Conservation (phyloP, 2,797 vertebrate genomes). For the Cercopithecus mitis region DNA sequence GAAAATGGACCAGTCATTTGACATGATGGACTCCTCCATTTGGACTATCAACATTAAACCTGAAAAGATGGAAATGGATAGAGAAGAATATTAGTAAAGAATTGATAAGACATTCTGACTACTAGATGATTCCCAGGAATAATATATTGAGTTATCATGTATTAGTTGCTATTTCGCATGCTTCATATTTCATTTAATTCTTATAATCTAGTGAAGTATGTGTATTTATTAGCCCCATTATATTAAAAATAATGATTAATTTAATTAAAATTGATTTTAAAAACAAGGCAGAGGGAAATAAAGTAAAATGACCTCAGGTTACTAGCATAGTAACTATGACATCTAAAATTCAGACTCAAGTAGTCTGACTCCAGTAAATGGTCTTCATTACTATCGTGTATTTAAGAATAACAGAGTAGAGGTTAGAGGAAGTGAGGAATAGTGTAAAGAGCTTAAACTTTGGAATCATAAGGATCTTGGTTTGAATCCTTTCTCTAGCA, state of each 20-base stretch:
- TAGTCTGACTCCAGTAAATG: not conserved
- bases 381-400: not conserved
- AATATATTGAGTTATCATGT: not conserved
- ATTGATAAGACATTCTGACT: not conserved
- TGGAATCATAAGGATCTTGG: not conserved
- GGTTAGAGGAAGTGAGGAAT: not conserved
- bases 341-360: not conserved
- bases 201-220: not conserved
- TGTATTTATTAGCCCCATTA: not conserved
- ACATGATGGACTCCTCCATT: not conserved
- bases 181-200: slow-evolving; percentile 4
- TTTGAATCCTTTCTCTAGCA: not conserved
- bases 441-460: not conserved
- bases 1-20: not conserved
- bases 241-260: not conserved
- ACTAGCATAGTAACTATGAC: not conserved
- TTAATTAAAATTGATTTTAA: not conserved
- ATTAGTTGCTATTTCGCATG: not conserved
- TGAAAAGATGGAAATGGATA: not conserved
- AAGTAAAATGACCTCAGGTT: not conserved
- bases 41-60: not conserved
- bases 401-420: not conserved
- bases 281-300: not conserved
- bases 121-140: not conserved
- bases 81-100: not conserved